Base-by-base conservation (phyloP, 1,140 invertebrate genomes). In the Physella acuta region DNA sequence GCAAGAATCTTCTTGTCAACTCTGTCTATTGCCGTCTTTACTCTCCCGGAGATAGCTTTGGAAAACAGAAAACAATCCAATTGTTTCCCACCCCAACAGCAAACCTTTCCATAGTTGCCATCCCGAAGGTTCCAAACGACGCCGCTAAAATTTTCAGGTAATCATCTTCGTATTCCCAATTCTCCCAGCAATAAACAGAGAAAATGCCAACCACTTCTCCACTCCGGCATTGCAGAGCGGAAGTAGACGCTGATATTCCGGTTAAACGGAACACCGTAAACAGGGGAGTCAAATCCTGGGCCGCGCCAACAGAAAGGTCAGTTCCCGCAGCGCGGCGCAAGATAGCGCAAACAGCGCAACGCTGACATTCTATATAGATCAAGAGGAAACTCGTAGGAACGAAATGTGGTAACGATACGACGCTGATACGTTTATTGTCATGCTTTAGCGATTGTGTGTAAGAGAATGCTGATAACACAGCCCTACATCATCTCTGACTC, bases 301-400 rank as follows among this genome's bases (percentile, higher is more conserved):
- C n/a, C 26, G 49, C 39, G 62, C 44, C 62, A 52, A 31, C n/a
- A 64, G 62, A 64, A 64, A 64, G 62, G 62, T 64, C 62, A 53
- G 39, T 36, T 30, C 30, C 17, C 26, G 30, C 24, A 36, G 26
- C 16, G 33, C 30, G 1, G n/a, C 26, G 44, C 11, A 49, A 64
- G 62, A 31, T 51, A 37, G 62, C 30, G 62, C 49, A 51, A 52
- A 51, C 39, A 49, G 20, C 39, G 30, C 17, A 5, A 64, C 17
- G 2, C 44, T 64, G 62, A 52, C 62, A 64, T 64, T 64, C 37
- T 64, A 33, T 49, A 51, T 64, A 64, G 44, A 64, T 64, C 62
- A 64, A 44, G 2, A 62, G 60, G 44, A 37, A 33, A 44, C 39
- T 62, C 36, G 28, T 2, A 8, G 3, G 30, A 2, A 4, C 60